These are phyloP conservation scores for Corapipo altera DNA, from an alignment of 2,113 vertebrate genomes.

Conservation along the genomic window DNA sequence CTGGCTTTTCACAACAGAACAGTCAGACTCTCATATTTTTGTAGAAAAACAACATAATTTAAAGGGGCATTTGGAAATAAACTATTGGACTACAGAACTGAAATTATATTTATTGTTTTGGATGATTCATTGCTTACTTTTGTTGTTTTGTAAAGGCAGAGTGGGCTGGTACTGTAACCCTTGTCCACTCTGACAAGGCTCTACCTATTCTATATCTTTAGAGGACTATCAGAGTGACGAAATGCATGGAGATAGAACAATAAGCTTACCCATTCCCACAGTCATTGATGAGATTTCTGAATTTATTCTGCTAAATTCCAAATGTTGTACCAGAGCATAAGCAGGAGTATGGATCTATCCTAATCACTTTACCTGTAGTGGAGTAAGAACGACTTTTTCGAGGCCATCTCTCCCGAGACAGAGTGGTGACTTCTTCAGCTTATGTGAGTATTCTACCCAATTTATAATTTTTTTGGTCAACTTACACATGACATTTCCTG, in stretches of 20 bases:
- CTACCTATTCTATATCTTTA: not conserved
- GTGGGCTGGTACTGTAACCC: not conserved
- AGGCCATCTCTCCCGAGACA: not conserved
- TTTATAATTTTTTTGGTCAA: not conserved
- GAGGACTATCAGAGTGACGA: not conserved
- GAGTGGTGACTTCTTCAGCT: not conserved
- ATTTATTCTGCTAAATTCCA: not conserved
- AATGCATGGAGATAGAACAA: not conserved
- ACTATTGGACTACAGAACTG: not conserved
- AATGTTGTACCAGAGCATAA: not conserved
- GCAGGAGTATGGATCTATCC: conserved; percentile 7
- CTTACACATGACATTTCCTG: not conserved
- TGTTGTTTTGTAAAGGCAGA: not conserved
- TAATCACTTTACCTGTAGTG: conserved; percentile 6
- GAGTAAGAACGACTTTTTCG: not conserved
- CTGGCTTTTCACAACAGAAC: not conserved
- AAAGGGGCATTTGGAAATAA: conserved; percentile 37
- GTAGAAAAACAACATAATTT: conserved; percentile 17
- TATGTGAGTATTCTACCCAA: not conserved
- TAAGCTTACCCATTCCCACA: not conserved
- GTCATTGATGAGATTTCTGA: not conserved
- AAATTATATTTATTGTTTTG: not conserved
- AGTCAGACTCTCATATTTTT: not conserved
- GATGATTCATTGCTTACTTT: conserved; percentile 20
- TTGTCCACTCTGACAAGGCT: not conserved